Evolutionary conservation across 2,797 vertebrate species (phyloP).

Genomic region (Cryptoprocta ferox): DNA sequence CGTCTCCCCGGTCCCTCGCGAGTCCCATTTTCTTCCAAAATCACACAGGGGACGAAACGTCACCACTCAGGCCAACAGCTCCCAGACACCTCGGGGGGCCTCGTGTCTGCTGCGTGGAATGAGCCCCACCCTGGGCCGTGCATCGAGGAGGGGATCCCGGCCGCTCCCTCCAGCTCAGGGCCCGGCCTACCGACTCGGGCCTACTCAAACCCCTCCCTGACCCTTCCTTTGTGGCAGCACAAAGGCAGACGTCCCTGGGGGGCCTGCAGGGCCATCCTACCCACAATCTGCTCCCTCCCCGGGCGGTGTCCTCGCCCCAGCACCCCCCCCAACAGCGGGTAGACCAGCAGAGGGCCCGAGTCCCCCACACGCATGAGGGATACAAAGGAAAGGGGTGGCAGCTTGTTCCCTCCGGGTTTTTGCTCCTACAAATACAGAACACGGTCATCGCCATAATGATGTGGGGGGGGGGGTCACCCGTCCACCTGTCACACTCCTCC

Average conservation of each 20-base stretch:
- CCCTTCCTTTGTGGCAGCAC: neutral
- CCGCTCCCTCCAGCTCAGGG: neutral
- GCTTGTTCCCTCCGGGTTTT: neutral
- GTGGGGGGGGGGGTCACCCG: neutral
- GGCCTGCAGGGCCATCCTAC: fast-evolving
- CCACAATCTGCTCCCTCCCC: neutral
- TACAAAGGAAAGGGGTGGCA: fast-evolving
- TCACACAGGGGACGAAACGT: fast-evolving
- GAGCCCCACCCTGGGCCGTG: neutral
- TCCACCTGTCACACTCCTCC: neutral
- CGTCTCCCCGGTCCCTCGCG: neutral
- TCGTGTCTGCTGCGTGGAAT: fast-evolving
- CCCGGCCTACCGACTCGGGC: fast-evolving
- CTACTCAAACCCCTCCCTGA: fast-evolving
- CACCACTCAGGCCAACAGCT: neutral
- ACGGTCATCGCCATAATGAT: neutral
- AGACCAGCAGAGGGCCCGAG: fast-evolving
- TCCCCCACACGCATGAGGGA: fast-evolving
- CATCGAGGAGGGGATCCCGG: neutral
- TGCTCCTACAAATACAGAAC: neutral
- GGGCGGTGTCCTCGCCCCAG: neutral
- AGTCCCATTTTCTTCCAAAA: neutral
- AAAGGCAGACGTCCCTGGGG: neutral
- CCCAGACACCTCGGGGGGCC: neutral
- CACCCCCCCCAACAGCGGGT: neutral